A percentile compares a stretch with the other conserved stretches of the same genome.
These are phyloP conservation scores for Sphaeramia orbicularis DNA, from an alignment of 2,797 vertebrate genomes.

Conservation along the genomic window DNA sequence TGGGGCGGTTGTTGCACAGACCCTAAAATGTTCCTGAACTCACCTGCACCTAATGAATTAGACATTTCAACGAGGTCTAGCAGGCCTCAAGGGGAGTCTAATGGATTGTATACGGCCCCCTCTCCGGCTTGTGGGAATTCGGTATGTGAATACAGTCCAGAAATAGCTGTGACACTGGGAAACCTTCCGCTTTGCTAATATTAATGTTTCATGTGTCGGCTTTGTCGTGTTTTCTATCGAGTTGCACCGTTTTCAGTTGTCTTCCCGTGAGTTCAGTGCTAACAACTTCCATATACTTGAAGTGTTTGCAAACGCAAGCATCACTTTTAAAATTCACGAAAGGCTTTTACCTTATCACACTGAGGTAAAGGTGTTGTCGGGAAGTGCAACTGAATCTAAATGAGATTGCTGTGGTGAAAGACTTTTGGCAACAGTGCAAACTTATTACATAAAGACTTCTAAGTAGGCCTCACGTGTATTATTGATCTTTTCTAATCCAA, in stretches of 20 bases:
- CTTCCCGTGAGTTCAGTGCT: background rate
- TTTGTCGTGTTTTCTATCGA: background rate
- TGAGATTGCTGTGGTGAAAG: background rate
- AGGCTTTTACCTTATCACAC: background rate
- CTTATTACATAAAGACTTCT: background rate
- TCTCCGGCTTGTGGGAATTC: slow-evolving; percentile 58
- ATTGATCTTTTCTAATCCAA: too few relatives aligned
- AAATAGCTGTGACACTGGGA: slow-evolving; percentile 57
- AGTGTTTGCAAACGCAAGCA: background rate
- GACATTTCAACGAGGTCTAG: slow-evolving; percentile 34
- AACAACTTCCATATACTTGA: background rate
- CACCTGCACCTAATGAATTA: slow-evolving; percentile 53
- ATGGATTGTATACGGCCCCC: slow-evolving; percentile 35
- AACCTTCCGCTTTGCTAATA: slow-evolving; percentile 1
- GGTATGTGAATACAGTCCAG: slow-evolving; percentile 45
- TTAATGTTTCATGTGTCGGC: slow-evolving; percentile 50
- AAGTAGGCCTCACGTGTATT: too few relatives aligned
- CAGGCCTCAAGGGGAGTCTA: slow-evolving; percentile 42
- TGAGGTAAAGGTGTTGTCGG: background rate
- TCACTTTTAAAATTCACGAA: background rate
- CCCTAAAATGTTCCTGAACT: slow-evolving; percentile 3
- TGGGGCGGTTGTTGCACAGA: slow-evolving; percentile 35
- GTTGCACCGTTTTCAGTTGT: background rate
- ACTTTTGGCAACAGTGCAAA: slow-evolving; percentile 2
- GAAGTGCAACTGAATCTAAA: slow-evolving; percentile 3